Conservation (phyloP, 2,113 vertebrate genomes). For the Macaca fascicularis region DNA sequence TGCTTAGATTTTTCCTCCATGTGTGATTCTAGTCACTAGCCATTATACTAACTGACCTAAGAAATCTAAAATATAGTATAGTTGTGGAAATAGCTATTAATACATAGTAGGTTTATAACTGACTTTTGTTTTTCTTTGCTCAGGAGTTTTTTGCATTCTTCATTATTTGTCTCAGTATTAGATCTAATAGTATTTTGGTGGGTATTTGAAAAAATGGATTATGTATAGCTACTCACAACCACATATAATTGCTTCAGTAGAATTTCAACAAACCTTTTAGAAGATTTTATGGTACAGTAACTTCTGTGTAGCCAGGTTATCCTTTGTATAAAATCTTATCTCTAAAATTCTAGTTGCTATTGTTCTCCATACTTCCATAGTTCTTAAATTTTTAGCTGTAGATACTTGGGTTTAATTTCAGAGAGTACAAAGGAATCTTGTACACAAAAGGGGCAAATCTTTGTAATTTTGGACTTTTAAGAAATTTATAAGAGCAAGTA, state of each 20-base stretch:
- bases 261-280: not conserved
- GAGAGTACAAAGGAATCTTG: not conserved
- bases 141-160: not conserved
- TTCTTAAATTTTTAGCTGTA: not conserved
- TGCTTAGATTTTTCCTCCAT: not conserved
- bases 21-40: not conserved
- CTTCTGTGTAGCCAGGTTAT: not conserved
- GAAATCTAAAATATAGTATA: not conserved
- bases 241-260: constrained; percentile 4
- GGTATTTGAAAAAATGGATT: not conserved
- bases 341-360: not conserved
- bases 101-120: not conserved
- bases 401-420: constrained; percentile 9
- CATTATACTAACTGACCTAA: not conserved
- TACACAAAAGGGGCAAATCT: not conserved
- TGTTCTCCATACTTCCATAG: not conserved
- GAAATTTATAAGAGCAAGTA: not conserved
- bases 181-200: not conserved
- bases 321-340: not conserved
- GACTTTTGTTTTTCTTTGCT: not conserved
- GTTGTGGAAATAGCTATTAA: not conserved
- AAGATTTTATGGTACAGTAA: not conserved
- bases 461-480: not conserved
- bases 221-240: not conserved
- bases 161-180: not conserved